phyloP scores from a whole-genome alignment of 2,888 invertebrate species.

The Andrena chrysosceles region DNA sequence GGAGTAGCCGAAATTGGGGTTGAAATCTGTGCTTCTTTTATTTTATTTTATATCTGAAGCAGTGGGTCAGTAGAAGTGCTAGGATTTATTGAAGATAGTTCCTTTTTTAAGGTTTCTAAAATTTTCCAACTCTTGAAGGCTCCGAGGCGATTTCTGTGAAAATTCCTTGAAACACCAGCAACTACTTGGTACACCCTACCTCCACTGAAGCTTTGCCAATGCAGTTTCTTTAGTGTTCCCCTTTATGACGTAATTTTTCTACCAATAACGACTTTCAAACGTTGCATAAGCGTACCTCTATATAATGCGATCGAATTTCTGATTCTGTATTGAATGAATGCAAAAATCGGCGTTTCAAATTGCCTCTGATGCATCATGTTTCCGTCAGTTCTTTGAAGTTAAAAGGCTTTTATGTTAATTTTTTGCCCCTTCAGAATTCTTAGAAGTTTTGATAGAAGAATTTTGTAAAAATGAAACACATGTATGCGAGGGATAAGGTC shows the following conservation, averaged over 20 bases:
- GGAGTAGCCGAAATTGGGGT: too few species aligned
- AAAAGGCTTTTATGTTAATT: neutral
- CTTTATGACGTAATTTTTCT: slow-evolving; percentile 33
- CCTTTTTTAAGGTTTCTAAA: neutral
- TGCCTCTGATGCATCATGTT: neutral
- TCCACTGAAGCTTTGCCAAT: slow-evolving; percentile 9
- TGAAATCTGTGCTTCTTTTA: too few species aligned
- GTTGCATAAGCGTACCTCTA: slow-evolving; percentile 27
- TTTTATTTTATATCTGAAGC: too few species aligned
- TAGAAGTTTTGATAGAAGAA: too few species aligned
- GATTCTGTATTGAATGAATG: neutral
- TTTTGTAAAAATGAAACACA: neutral
- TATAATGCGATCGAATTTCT: slow-evolving; percentile 14
- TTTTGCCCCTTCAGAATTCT: too few species aligned
- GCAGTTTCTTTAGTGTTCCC: slow-evolving; percentile 23
- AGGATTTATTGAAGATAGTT: neutral
- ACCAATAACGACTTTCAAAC: slow-evolving; percentile 25
- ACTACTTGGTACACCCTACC: neutral
- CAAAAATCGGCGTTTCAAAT: neutral
- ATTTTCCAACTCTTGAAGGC: neutral
- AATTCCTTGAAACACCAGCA: neutral
- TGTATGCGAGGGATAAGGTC: too few species aligned
- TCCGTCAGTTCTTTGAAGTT: too few species aligned
- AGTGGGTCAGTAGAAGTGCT: too few species aligned
- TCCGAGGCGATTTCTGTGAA: neutral